These are phyloP conservation scores for Glaucopsyche alexis DNA, from an alignment of 2,888 invertebrate genomes.

Conservation along the genomic window DNA sequence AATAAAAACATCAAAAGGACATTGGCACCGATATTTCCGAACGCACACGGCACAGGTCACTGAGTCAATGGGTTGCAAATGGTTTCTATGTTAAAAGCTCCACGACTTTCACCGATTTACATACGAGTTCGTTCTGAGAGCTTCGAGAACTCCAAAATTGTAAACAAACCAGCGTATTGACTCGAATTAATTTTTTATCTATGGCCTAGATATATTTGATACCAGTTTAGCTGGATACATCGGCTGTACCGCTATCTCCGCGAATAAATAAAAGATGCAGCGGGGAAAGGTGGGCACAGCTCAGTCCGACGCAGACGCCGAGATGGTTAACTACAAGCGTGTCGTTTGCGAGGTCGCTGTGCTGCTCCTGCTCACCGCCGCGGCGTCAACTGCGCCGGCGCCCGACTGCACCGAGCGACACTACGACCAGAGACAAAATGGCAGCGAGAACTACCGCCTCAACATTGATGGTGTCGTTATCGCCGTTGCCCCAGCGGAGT, in stretches of 20 bases:
- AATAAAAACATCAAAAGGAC: background rate
- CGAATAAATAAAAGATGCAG: constrained; percentile 78
- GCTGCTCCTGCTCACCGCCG: constrained; percentile 45
- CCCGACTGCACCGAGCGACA: constrained; percentile 50
- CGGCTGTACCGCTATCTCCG: constrained; percentile 74
- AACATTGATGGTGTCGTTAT: constrained; percentile 85
- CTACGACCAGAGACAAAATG: constrained; percentile 88
- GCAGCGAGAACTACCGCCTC: constrained; percentile 85
- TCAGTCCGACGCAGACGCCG: constrained; percentile 54
- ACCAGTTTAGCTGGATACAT: constrained; percentile 64
- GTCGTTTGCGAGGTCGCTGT: constrained; percentile 64
- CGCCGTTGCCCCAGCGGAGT: constrained; percentile 82
- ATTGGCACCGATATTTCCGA: background rate
- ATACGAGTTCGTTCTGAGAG: background rate
- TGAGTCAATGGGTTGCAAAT: constrained; percentile 26
- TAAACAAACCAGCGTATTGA: constrained; percentile 18
- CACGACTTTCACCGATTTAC: constrained; percentile 29
- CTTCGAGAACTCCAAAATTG: constrained; percentile 1
- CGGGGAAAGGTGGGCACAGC: constrained; percentile 65
- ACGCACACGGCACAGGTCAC: background rate
- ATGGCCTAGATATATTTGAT: constrained; percentile 50
- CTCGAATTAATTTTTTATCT: constrained; percentile 30
- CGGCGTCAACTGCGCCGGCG: constrained; percentile 50
- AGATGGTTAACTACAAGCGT: constrained; percentile 76
- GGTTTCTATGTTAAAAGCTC: constrained; percentile 25